Evolutionary conservation across 2,888 invertebrate genomes (phyloP), one percentile per base, ranked within the genome.

Genomic region (Heteromyza rotundicornis): DNA sequence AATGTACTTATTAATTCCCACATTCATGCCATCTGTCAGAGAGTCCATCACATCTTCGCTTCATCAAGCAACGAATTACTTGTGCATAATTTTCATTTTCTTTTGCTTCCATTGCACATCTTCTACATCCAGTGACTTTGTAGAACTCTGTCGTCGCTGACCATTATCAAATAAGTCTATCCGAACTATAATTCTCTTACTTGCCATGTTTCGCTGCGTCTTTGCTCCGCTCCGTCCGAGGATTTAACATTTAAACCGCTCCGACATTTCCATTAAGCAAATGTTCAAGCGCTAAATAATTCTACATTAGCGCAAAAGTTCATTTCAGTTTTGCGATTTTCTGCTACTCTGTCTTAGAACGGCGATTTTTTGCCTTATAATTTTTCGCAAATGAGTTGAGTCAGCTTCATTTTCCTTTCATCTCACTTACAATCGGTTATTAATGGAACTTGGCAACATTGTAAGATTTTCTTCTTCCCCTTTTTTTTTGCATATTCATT

Each of bases 161-260:
- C n/a, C n/a, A n/a, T n/a, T n/a, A n/a, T n/a, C n/a, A n/a, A n/a
- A n/a, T n/a, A n/a, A n/a, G n/a, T n/a, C n/a, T n/a, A n/a, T n/a
- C n/a, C n/a, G n/a, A n/a, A n/a, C n/a, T n/a, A n/a, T n/a, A n/a
- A n/a, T n/a, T n/a, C n/a, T n/a, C n/a, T n/a, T n/a, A n/a, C n/a
- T n/a, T n/a, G n/a, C n/a, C n/a, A n/a, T n/a, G n/a, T n/a, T n/a
- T n/a, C n/a, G n/a, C n/a, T 40, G 10, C 12, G n/a, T 8, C n/a
- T n/a, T 40, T 40, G 40, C n/a, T n/a, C 40, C 5, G 40, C 40
- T 40, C 14, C 40, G 3, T 40, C 40, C n/a, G 40, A 12, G 40
- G 40, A n/a, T 40, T 40, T 40, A 40, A n/a, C 40, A 40, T 40
- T 40, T 40, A 40, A 40, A 40, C 40, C 40, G n/a, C 40, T 40